These are phyloP conservation scores for Yasuhikotakia modesta DNA, from an alignment of 2,797 vertebrate genomes.

Conservation along the genomic window DNA sequence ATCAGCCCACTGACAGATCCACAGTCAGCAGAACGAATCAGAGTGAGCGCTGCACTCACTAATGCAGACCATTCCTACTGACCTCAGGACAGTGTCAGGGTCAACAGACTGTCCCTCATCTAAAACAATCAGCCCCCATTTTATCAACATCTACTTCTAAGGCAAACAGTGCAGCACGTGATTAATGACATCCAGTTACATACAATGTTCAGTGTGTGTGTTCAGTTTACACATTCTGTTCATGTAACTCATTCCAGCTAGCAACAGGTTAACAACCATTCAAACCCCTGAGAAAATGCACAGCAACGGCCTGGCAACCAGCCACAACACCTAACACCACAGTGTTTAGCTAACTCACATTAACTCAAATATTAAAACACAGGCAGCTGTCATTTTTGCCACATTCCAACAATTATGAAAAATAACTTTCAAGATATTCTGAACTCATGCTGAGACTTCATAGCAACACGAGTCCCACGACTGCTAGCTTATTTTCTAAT, in stretches of 20 bases:
- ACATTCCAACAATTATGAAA: conserved; percentile 15
- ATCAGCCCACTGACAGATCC: conserved; percentile 65
- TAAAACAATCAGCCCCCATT: neutral
- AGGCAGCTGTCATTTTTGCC: neutral
- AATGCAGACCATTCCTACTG: conserved; percentile 65
- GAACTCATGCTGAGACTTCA: conserved; percentile 24
- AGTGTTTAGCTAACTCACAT: too few relatives aligned
- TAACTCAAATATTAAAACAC: too few relatives aligned
- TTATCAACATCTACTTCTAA: neutral
- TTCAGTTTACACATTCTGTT: neutral
- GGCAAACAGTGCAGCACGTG: neutral
- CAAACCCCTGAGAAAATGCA: neutral
- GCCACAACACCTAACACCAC: neutral
- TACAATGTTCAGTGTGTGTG: too few relatives aligned
- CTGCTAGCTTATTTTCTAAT: conserved; percentile 25
- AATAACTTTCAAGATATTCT: conserved; percentile 14
- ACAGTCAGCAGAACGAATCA: conserved; percentile 61
- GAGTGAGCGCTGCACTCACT: conserved; percentile 55
- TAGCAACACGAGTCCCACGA: neutral
- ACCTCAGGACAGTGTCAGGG: conserved; percentile 27
- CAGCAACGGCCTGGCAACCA: neutral
- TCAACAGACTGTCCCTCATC: neutral
- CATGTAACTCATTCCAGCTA: too few relatives aligned
- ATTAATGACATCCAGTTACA: neutral
- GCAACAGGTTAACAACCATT: neutral